Base-by-base conservation (phyloP, 1,140 invertebrate species). In the Tetragnatha versicolor region DNA sequence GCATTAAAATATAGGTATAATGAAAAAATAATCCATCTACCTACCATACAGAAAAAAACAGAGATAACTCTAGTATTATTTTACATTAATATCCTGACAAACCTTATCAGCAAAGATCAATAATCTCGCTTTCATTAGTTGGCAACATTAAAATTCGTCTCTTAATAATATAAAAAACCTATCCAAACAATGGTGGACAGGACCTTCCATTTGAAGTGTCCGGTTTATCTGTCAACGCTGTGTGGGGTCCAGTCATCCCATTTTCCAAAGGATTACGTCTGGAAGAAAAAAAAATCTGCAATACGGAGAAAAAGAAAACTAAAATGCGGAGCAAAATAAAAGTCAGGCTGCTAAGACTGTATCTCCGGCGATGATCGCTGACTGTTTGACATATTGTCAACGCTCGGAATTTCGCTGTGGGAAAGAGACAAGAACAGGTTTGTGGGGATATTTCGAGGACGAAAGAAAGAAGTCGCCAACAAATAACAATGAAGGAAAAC, bases 351-450 rank as follows among this genome's bases (percentile, higher is more conserved):
- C 58, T 14, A 65, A 77, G 53, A 61, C 33, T 51, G 27, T 77
- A 77, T 77, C 73, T 51, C 10, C 25, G 42, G 27, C 17, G 29
- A 49, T 51, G 60, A 77, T 77, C 73, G 60, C 60, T 65, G 12
- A 7, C n/a, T 25, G 27, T 29, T 55, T 77, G 73, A 77, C 73
- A 77, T 65, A 49, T 77, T 77, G 73, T 77, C 73, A 77, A 77
- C 73, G 60, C 61, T 37, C 17, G 42, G 61, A 66, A 77, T 65
- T 66, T 37, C 39, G 25, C 22, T 17, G 33, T 17, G 39, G 35
- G 17, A 53, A 55, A 53, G 37, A 55, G 47, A 70, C 3, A 27
- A 39, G 31, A 70, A 70, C 29, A 53, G 49, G 47, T 53, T 68
- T 49, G 39, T 65, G 27, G 35, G 37, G 35, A 2, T 25, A n/a